Conservation (phyloP, 2,888 invertebrate species). For the Nomada ruficornis region DNA sequence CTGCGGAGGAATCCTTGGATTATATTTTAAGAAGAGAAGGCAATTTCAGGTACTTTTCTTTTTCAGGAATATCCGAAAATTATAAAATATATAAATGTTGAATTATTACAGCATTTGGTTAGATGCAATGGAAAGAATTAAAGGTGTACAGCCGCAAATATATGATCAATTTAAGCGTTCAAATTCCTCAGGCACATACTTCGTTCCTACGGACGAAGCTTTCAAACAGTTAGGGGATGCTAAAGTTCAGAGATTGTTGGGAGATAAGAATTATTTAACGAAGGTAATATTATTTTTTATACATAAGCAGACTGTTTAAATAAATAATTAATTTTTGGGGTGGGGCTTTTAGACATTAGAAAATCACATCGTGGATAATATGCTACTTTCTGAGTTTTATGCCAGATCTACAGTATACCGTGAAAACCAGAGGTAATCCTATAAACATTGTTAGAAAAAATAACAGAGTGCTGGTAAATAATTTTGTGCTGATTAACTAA, state of each 20-base stretch:
- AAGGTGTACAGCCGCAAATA: constrained; percentile 26
- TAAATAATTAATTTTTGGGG: neutral
- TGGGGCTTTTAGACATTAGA: constrained; percentile 25
- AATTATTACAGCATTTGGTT: constrained; percentile 44
- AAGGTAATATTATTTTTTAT: constrained; percentile 17
- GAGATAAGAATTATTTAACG: constrained; percentile 40
- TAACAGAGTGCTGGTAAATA: constrained; percentile 30
- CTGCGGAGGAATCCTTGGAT: constrained; percentile 43
- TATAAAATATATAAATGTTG: neutral
- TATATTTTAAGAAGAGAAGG: constrained; percentile 40
- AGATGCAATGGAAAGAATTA: constrained; percentile 44
- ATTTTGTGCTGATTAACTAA: neutral
- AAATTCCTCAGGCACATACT: constrained; percentile 49
- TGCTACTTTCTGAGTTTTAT: constrained; percentile 50
- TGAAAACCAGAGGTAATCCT: constrained; percentile 22
- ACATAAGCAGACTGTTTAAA: neutral
- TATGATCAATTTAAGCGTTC: constrained; percentile 37
- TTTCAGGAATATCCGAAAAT: neutral
- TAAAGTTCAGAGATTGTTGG: constrained; percentile 28
- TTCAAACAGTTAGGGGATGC: constrained; percentile 34
- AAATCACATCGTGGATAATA: constrained; percentile 47
- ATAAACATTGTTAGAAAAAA: constrained; percentile 37
- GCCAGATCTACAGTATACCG: constrained; percentile 29
- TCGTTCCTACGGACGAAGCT: constrained; percentile 48
- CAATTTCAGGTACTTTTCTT: constrained; percentile 40